phyloP scores from a whole-genome alignment of 1,140 invertebrate species.

The Coelopa frigida region DNA sequence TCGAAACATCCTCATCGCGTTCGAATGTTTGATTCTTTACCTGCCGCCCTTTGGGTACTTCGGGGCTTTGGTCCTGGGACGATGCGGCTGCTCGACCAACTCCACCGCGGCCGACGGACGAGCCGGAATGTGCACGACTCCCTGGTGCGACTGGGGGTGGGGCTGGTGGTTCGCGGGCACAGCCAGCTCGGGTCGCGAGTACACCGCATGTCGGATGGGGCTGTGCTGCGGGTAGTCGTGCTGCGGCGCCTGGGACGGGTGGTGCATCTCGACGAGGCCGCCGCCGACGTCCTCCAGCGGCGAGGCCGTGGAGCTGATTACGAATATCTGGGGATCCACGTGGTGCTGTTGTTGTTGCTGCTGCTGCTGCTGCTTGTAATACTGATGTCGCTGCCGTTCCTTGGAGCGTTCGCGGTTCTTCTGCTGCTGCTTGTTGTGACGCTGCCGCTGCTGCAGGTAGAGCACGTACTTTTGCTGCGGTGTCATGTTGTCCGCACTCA shows the following conservation, averaged over 20 bases:
- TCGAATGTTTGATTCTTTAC: too few relatives aligned
- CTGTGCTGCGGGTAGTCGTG: conserved; percentile 13
- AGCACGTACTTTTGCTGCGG: conserved; percentile 42
- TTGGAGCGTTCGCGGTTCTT: conserved; percentile 14
- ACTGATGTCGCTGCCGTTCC: conserved; percentile 14
- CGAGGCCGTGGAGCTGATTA: conserved; percentile 19
- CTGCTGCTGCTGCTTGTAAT: conserved; percentile 13
- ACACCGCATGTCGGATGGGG: conserved; percentile 13
- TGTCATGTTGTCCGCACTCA: conserved; percentile 22
- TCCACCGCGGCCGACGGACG: too few relatives aligned
- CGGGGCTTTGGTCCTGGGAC: too few relatives aligned
- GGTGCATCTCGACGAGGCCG: conserved; percentile 14
- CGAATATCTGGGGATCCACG: conserved; percentile 21
- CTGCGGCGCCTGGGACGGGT: background rate
- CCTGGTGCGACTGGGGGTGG: background rate
- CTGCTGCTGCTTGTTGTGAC: conserved; percentile 31
- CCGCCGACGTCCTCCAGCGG: conserved; percentile 15
- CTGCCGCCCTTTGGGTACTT: too few relatives aligned
- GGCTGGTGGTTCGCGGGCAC: background rate
- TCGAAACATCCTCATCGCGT: too few relatives aligned
- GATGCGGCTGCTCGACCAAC: too few relatives aligned
- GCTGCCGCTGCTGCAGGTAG: conserved; percentile 41
- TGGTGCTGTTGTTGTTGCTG: conserved; percentile 21
- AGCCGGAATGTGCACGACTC: conserved; percentile 9
- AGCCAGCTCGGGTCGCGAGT: conserved; percentile 5